Percentiles rank a stretch among this genome's conserved stretches.
These are phyloP conservation scores for Pyralis farinalis DNA, from an alignment of 2,888 invertebrate genomes.

Conservation along the genomic window DNA sequence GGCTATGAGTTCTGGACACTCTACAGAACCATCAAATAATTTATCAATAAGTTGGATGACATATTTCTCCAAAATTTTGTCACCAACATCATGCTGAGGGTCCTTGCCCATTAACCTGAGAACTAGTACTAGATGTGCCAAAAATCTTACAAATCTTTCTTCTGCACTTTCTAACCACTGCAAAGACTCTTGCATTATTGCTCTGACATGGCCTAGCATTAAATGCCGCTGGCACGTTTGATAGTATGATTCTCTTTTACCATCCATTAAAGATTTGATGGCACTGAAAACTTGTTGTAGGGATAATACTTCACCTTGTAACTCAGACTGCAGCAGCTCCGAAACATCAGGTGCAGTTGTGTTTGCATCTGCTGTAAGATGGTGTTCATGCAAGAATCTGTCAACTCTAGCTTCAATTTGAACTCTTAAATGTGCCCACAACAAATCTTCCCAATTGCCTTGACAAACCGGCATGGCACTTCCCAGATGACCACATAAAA, in stretches of 20 bases:
- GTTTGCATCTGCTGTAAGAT: constrained; percentile 65
- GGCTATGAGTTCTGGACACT: constrained; percentile 90
- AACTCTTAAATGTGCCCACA: constrained; percentile 93
- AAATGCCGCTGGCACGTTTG: constrained; percentile 91
- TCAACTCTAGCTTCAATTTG: constrained; percentile 93
- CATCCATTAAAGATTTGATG: constrained; percentile 67
- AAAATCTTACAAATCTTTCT: constrained; percentile 86
- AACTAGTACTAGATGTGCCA: constrained; percentile 92
- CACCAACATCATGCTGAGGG: constrained; percentile 85
- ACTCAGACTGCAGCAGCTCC: constrained; percentile 60
- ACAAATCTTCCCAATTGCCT: constrained; percentile 92
- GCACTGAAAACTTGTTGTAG: constrained; percentile 65
- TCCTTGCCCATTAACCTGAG: constrained; percentile 89
- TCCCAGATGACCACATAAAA: constrained; percentile 91
- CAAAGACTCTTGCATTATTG: constrained; percentile 86
- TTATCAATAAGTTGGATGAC: constrained; percentile 85
- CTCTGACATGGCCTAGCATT: constrained; percentile 90
- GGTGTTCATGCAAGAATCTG: constrained; percentile 72
- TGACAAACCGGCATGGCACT: constrained; percentile 88
- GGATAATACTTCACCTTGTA: constrained; percentile 56
- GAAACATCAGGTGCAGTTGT: constrained; percentile 62
- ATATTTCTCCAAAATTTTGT: constrained; percentile 88
- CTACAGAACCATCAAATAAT: constrained; percentile 70
- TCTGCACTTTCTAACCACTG: constrained; percentile 82
- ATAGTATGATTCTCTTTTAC: constrained; percentile 83